These are phyloP conservation scores for Rhinopomastus cyanomelas DNA, from an alignment of 2,113 vertebrate genomes.

Conservation along the genomic window DNA sequence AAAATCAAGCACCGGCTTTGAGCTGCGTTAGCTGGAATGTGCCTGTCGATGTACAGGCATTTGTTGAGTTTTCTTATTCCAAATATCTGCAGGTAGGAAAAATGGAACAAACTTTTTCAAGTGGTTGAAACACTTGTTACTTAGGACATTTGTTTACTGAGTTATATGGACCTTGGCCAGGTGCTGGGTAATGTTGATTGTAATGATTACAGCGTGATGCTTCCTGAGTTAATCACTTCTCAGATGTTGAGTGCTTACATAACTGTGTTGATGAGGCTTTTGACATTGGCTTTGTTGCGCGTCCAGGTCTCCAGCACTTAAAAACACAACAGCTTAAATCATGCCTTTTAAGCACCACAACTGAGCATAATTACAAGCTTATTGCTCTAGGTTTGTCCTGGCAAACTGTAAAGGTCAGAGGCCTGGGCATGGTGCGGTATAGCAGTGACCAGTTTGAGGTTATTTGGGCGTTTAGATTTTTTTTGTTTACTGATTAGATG, in stretches of 20 bases:
- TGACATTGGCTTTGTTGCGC: background rate
- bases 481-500: background rate
- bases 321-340: fast-evolving
- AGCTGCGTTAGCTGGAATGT: background rate
- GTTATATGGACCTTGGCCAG: background rate
- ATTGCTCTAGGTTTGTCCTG: background rate
- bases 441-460: background rate
- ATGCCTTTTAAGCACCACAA: background rate
- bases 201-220: background rate
- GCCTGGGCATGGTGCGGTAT: background rate
- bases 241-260: background rate
- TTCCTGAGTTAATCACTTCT: background rate
- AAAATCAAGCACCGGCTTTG: background rate
- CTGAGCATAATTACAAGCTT: background rate
- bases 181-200: background rate
- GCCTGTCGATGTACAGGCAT: background rate
- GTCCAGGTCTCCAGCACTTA: background rate
- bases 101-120: background rate
- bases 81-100: background rate
- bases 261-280: background rate
- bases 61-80: background rate
- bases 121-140: background rate
- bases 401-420: background rate
- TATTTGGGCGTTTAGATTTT: background rate
- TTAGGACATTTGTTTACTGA: background rate